Conservation (phyloP, 2,797 vertebrate genomes). For the Smutsia gigantea region DNA sequence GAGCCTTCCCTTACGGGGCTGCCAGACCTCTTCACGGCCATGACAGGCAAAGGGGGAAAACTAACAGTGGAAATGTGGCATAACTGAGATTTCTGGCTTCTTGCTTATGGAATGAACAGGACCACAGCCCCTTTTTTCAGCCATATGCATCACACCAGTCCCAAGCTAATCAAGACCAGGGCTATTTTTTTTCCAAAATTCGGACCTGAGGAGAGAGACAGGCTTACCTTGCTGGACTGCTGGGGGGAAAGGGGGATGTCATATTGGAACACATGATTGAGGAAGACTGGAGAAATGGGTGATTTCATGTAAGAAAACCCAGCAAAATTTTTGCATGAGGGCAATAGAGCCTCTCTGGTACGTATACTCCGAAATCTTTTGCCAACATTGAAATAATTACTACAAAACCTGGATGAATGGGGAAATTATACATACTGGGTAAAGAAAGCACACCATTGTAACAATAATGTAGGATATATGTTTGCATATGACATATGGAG, state of each 20-base stretch:
- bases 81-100: neutral
- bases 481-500: neutral
- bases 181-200: neutral
- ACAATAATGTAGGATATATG: neutral
- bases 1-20: neutral
- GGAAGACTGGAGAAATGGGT: neutral
- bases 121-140: neutral
- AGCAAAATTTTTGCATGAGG: neutral
- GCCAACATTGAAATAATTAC: neutral
- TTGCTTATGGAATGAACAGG: neutral
- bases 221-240: neutral
- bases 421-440: neutral
- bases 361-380: neutral
- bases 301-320: neutral
- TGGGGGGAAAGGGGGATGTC: neutral
- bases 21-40: neutral
- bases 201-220: neutral
- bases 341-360: neutral
- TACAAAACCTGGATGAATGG: neutral
- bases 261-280: neutral
- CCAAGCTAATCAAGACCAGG: neutral
- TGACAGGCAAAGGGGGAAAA: neutral
- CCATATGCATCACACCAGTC: neutral
- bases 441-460: neutral
- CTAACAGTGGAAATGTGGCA: neutral